A percentile compares a stretch with the other conserved stretches of the same genome.
Evolutionary conservation across 1,140 invertebrate species (phyloP).

Genomic region (Paraescarpia echinospica): DNA sequence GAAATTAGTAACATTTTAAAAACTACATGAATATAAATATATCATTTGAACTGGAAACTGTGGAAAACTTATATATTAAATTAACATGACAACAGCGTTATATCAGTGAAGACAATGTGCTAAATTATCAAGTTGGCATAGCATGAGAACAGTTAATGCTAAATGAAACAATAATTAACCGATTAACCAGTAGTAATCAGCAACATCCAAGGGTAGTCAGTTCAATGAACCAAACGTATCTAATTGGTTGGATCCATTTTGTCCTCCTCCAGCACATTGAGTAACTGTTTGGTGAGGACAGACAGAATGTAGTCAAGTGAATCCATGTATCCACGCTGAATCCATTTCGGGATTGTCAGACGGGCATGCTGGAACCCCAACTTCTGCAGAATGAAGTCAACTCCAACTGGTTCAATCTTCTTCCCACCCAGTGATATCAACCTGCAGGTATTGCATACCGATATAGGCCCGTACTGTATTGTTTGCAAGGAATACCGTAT

Average conservation of each 20-base stretch:
- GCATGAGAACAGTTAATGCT: background rate
- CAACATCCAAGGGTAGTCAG: background rate
- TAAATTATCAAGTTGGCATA: background rate
- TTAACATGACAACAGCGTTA: background rate
- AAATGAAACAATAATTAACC: background rate
- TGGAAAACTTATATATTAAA: background rate
- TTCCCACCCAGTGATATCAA: conserved; percentile 93
- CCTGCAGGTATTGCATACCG: conserved; percentile 58
- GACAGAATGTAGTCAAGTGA: conserved; percentile 63
- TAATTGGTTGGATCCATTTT: background rate
- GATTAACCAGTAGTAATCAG: background rate
- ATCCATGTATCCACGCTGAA: conserved; percentile 96
- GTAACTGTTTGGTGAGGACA: conserved; percentile 51
- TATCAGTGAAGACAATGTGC: background rate
- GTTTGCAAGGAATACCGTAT: too few relatives aligned
- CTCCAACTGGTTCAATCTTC: conserved; percentile 94
- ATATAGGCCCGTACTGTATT: too few relatives aligned
- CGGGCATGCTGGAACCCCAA: conserved; percentile 94
- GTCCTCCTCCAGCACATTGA: conserved; percentile 43
- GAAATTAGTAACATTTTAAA: background rate
- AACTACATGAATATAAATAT: background rate
- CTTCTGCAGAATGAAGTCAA: conserved; percentile 96
- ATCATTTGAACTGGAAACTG: background rate
- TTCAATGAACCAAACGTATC: background rate
- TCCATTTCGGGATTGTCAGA: conserved; percentile 98